phyloP scores from a whole-genome alignment of 2,113 vertebrate genomes.

The Lycaon pictus region DNA sequence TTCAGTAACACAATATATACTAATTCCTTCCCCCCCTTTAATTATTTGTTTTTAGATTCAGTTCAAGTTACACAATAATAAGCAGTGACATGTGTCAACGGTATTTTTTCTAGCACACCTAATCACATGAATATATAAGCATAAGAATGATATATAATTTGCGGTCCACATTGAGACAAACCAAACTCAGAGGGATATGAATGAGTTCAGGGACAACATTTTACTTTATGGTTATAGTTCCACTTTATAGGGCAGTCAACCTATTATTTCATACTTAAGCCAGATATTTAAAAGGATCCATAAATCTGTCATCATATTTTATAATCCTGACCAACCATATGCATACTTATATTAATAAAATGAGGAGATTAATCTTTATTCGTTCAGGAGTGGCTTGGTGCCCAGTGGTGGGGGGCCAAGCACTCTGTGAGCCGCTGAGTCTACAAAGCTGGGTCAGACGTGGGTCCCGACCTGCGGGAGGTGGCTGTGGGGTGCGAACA shows the following conservation, averaged over 20 bases:
- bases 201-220: not conserved
- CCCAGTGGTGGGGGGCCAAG: not conserved
- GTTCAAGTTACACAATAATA: not conserved
- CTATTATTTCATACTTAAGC: not conserved
- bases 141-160: not conserved
- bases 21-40: not conserved
- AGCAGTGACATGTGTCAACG: not conserved
- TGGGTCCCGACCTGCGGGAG: not conserved
- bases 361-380: not conserved
- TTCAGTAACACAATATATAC: not conserved
- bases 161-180: not conserved
- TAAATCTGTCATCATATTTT: not conserved
- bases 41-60: not conserved
- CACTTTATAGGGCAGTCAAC: not conserved
- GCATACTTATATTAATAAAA: not conserved
- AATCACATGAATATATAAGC: not conserved
- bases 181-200: not conserved
- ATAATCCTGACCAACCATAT: not conserved
- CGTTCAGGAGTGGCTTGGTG: not conserved
- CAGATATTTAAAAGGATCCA: not conserved
- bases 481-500: rapidly evolving
- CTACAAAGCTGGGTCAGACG: not conserved
- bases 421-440: not conserved
- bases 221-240: not conserved
- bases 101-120: not conserved